phyloP scores from a whole-genome alignment of 2,113 vertebrate species.

The Ceyx margarethae region DNA sequence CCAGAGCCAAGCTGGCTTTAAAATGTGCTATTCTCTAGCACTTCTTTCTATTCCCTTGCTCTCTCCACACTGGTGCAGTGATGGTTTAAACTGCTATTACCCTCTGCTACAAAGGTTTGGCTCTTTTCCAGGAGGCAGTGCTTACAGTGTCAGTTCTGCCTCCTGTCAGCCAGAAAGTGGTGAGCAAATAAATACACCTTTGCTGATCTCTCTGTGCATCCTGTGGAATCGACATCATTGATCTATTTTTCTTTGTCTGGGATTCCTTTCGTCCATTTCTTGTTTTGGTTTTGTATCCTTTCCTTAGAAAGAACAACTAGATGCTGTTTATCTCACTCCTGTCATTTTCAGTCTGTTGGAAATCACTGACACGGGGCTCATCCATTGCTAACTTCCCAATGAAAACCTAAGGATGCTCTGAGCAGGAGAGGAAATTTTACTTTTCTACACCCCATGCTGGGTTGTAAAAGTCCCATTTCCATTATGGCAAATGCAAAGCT shows the following conservation, averaged over 20 bases:
- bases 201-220: not conserved
- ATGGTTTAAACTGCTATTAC: not conserved
- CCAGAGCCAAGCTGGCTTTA: not conserved
- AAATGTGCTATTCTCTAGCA: not conserved
- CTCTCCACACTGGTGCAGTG: not conserved
- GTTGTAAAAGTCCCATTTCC: not conserved
- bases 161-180: not conserved
- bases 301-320: not conserved
- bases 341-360: not conserved
- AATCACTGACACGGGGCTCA: not conserved
- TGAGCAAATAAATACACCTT: not conserved
- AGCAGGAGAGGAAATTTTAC: not conserved
- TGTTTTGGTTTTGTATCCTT: not conserved
- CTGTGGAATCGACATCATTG: not conserved
- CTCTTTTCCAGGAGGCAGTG: not conserved
- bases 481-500: not conserved
- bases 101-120: not conserved
- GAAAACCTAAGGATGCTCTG: not conserved
- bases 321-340: not conserved
- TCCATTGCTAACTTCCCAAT: not conserved
- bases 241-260: not conserved
- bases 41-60: not conserved
- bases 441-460: not conserved
- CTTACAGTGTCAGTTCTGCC: not conserved
- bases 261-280: not conserved